Evolutionary conservation across 2,888 invertebrate genomes (phyloP).

Genomic region (Pyrgus malvae): DNA sequence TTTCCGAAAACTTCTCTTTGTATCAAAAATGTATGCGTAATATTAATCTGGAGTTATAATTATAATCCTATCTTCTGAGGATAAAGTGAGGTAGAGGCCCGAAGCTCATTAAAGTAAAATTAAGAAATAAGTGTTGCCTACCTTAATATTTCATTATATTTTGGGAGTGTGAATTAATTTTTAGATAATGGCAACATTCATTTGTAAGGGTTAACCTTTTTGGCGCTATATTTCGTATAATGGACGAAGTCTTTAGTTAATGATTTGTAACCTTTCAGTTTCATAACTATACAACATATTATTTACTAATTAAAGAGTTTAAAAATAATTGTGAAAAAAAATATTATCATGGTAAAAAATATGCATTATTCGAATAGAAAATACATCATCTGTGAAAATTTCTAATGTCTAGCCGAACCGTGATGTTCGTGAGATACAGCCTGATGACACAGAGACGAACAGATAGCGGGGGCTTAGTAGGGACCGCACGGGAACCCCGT

Average conservation of each 20-base stretch:
- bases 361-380: too few relatives aligned
- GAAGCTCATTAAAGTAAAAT: conserved; percentile 26
- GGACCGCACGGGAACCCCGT: too few relatives aligned
- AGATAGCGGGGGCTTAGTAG: too few relatives aligned
- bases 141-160: conserved; percentile 24
- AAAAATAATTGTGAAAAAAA: too few relatives aligned
- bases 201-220: conserved; percentile 23
- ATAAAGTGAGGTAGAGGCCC: conserved; percentile 12
- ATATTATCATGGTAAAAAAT: too few relatives aligned
- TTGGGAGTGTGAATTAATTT: conserved; percentile 22
- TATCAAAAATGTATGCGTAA: conserved; percentile 11
- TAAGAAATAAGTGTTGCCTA: conserved; percentile 21
- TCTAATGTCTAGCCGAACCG: too few relatives aligned
- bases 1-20: neutral
- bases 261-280: too few relatives aligned
- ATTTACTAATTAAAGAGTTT: too few relatives aligned
- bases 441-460: too few relatives aligned
- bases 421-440: too few relatives aligned
- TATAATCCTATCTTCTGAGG: conserved; percentile 24
- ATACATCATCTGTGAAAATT: too few relatives aligned
- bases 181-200: conserved; percentile 24
- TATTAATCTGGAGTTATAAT: conserved; percentile 17
- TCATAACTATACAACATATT: too few relatives aligned
- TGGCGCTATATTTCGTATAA: conserved; percentile 12
- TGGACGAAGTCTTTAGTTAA: neutral